Base-by-base conservation (phyloP, 2,797 vertebrate species). In the Semaprochilodus insignis region DNA sequence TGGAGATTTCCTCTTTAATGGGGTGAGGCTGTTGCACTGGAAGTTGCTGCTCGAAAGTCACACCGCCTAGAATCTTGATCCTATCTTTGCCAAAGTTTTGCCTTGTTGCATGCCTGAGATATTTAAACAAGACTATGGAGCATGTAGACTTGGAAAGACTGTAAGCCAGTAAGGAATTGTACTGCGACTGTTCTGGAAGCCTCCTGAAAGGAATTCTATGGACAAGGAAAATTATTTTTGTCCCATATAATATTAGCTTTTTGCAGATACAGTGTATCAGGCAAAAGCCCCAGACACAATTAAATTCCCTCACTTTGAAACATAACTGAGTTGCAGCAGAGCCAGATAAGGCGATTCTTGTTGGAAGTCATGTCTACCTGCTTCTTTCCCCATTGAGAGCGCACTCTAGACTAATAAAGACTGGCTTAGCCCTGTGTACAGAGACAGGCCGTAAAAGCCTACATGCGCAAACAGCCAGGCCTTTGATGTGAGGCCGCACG, bases 1-100 rank as follows among this genome's bases (percentile, higher is more conserved):
- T 81, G 80, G 89, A 88, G 91, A 91, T 94, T 91, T 92, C 66
- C 21, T 88, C 83, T 86, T 89, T 88, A 91, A 89, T 90, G 82
- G 87, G 87, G 77, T 88, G 86, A 89, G 87, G 81, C 90, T 84
- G 91, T 91, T 92, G 84, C 81, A 59, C 81, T 85, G 85, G 81
- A 87, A 89, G 87, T 75, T 54, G 21, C 70, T 77, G 70, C 86
- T 84, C 88, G 89, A 75, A 87, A 90, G 86, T 89, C 77, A 81
- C 77, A 75, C 27, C 21, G 86, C 88, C 76, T 86, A 87, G 84
- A 82, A 78, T 78, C 82, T 16, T 81, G 85, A 87, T 85, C 80
- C 72, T 72, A 71, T 66, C 81, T 23, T 90, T 88, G 87, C 88
- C 85, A 84, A 3, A 81, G 83, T 77, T 80, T 63, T 67, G 75